Percentiles rank a stretch among this genome's conserved stretches.
Evolutionary conservation across 2,797 vertebrate species (phyloP).

Genomic region (Myotis myotis): DNA sequence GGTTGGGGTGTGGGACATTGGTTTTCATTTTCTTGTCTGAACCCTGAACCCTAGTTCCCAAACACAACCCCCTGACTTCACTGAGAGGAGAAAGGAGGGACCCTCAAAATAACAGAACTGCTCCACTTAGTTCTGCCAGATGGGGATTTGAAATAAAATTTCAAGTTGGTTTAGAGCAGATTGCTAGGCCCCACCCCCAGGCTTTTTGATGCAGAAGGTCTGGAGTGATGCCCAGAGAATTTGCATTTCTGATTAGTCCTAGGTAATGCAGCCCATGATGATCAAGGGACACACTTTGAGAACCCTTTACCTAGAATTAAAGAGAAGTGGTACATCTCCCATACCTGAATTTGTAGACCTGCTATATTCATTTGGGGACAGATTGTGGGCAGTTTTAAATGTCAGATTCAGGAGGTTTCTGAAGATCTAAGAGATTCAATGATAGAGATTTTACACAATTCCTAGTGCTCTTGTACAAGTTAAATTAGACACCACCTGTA

Average conservation of each 20-base stretch:
- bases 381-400: not conserved
- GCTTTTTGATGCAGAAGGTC: not conserved
- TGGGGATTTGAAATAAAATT: not conserved
- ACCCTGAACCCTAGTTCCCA: not conserved
- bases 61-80: not conserved
- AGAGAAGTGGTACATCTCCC: not conserved
- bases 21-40: not conserved
- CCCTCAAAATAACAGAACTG: not conserved
- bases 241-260: not conserved
- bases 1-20: not conserved
- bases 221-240: not conserved
- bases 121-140: not conserved
- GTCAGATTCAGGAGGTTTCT: not conserved
- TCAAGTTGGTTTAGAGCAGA: not conserved
- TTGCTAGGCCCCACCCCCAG: no score
- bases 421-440: not conserved
- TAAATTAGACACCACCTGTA: not conserved
- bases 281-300: not conserved
- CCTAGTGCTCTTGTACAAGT: not conserved
- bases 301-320: not conserved
- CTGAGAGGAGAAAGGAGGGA: not conserved
- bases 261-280: not conserved
- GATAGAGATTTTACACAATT: not conserved
- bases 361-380: not conserved
- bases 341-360: not conserved